Base-by-base conservation (phyloP, 2,888 invertebrate genomes). In the Megastigmus dorsalis region DNA sequence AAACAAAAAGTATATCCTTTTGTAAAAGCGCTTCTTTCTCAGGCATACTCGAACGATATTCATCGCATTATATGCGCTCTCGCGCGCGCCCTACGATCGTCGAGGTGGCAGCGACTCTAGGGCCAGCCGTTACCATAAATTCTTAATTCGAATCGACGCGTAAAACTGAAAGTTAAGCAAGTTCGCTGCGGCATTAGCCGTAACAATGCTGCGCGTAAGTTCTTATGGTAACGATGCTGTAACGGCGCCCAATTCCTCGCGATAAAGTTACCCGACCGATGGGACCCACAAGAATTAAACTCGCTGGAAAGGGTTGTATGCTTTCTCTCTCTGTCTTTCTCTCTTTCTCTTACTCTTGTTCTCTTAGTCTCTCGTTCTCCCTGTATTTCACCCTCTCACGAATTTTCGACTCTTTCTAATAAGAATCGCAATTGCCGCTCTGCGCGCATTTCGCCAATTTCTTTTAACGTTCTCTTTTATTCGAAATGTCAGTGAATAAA, bases 161-260 rank as follows among this genome's bases (percentile, higher is more conserved):
- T 86, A 87, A 86, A 87, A 86, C 86, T 86, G 85, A 87, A 87
- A 87, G 86, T 86, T 86, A 83, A 83, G 84, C 81, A 84, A 84
- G 84, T 84, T 84, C 80, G 85, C 2, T 1, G 59, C 18, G 33
- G 52, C 86, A 86, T 87, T 86, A 86, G 85, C 86, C 83, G 86
- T 87, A 86, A 86, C 85, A 85, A 83, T 83, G 84, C 82, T 77
- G 81, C 80, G 79, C 50, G 82, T 82, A 82, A 84, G 84, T 86
- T 85, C 84, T 85, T 86, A 86, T 84, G 86, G 85, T 87, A 86
- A 87, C 86, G 86, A 86, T 87, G 84, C 85, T 85, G 86, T 86
- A 85, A 85, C 83, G 84, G 83, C 80, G 82, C 81, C 82, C 84
- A 85, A 84, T 85, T 84, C 84, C 84, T 85, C 80, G 84, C 85